A percentile compares a stretch with the other conserved stretches of the same genome.
These are phyloP conservation scores for Archips xylosteana DNA, from an alignment of 2,888 invertebrate genomes.

Conservation along the genomic window DNA sequence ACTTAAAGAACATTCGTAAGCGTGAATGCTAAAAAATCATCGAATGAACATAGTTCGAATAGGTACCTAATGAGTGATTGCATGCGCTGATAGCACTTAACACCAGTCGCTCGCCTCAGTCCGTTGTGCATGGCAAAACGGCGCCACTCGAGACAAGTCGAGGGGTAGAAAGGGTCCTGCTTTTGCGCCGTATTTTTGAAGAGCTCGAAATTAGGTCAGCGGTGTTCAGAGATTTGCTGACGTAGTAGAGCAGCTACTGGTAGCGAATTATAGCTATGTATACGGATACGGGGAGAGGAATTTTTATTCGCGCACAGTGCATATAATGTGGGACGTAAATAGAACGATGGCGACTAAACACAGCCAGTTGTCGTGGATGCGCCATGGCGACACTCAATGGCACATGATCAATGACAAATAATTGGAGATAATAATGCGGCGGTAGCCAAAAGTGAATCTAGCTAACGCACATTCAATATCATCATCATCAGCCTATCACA, in stretches of 20 bases:
- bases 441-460: constrained; percentile 28
- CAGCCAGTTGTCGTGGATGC: constrained; percentile 38
- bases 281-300: constrained; percentile 25
- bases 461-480: neutral
- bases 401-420: constrained; percentile 42
- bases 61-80: neutral
- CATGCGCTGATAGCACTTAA: constrained; percentile 9
- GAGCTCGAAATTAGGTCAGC: constrained; percentile 43
- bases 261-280: neutral
- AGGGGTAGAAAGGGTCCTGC: constrained; percentile 29
- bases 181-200: constrained; percentile 39
- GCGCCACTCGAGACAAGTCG: constrained; percentile 15
- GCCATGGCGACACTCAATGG: constrained; percentile 36
- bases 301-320: constrained; percentile 38
- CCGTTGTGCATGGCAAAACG: constrained; percentile 17
- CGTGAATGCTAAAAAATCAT: neutral
- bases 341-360: constrained; percentile 45
- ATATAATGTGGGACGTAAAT: constrained; percentile 43
- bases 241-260: constrained; percentile 20
- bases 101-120: constrained; percentile 1
- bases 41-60: neutral
- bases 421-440: constrained; percentile 24
- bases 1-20: neutral
- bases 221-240: constrained; percentile 34
- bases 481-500: too few species aligned